Conservation (phyloP, 2,888 invertebrate species). For the Tachina fera region DNA sequence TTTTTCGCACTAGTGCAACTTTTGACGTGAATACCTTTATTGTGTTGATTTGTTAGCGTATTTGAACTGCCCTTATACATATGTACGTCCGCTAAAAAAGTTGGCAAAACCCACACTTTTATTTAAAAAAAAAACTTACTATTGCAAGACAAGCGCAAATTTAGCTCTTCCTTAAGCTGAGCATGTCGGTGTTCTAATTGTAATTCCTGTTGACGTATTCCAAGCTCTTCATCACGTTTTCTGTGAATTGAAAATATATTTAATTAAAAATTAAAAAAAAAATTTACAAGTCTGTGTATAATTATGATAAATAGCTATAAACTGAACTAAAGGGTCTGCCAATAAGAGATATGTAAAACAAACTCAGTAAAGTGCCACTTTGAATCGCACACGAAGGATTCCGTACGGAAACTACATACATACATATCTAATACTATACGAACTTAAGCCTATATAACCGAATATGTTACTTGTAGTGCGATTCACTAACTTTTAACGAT, state of each 20-base stretch:
- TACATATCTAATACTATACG: too few relatives aligned
- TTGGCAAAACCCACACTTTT: background rate
- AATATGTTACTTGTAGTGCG: too few relatives aligned
- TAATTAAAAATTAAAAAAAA: background rate
- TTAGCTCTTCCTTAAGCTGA: constrained; percentile 89
- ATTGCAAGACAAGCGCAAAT: constrained; percentile 86
- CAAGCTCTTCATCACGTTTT: constrained; percentile 88
- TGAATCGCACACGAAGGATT: too few relatives aligned
- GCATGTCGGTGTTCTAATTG: constrained; percentile 92
- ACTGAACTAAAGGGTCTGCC: background rate
- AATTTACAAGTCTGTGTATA: background rate
- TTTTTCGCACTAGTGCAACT: too few relatives aligned
- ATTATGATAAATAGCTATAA: background rate
- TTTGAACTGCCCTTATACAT: too few relatives aligned
- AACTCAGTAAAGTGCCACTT: too few relatives aligned
- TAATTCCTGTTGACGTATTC: constrained; percentile 90
- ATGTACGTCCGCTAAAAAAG: background rate
- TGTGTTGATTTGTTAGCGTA: too few relatives aligned
- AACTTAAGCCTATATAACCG: too few relatives aligned
- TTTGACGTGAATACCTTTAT: too few relatives aligned
- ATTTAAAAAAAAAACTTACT: constrained; percentile 82
- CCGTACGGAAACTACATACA: too few relatives aligned
- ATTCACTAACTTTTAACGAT: too few relatives aligned
- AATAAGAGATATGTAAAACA: too few relatives aligned
- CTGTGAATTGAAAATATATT: constrained; percentile 71